Evolutionary conservation across 2,797 vertebrate species (phyloP).

Genomic region (Eulemur albifrons): DNA sequence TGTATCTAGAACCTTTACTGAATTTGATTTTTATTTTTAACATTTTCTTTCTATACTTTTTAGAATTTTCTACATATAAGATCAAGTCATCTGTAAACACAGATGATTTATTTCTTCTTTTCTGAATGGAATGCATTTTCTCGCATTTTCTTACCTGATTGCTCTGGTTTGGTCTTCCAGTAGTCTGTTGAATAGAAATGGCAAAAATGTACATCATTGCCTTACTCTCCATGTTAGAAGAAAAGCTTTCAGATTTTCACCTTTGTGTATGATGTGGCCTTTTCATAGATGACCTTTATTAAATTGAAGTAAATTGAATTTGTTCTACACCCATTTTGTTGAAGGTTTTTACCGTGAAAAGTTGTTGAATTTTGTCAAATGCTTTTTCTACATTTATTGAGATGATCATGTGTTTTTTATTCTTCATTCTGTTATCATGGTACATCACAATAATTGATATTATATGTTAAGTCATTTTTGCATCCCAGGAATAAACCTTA

Average conservation of each 20-base stretch:
- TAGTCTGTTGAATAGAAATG: rapidly evolving
- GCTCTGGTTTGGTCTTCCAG: background rate
- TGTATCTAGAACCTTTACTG: background rate
- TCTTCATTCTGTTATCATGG: background rate
- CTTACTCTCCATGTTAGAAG: background rate
- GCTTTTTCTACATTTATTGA: background rate
- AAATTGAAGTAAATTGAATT: background rate
- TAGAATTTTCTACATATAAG: background rate
- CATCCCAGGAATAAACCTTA: background rate
- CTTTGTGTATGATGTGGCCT: background rate
- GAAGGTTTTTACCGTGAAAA: background rate
- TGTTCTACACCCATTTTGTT: background rate
- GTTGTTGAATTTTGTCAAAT: background rate
- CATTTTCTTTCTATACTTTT: background rate
- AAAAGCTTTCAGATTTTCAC: background rate
- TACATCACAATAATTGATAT: background rate
- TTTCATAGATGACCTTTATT: background rate
- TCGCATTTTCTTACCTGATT: background rate
- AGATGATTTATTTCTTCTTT: background rate
- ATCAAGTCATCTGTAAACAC: background rate
- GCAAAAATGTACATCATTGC: rapidly evolving
- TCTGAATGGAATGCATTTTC: background rate
- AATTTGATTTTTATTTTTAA: background rate
- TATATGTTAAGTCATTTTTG: background rate
- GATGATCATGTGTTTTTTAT: background rate